A percentile compares a stretch with the other conserved stretches of the same genome.
phyloP scores from a whole-genome alignment of 2,113 vertebrate species.

The Heloderma charlesbogerti region DNA sequence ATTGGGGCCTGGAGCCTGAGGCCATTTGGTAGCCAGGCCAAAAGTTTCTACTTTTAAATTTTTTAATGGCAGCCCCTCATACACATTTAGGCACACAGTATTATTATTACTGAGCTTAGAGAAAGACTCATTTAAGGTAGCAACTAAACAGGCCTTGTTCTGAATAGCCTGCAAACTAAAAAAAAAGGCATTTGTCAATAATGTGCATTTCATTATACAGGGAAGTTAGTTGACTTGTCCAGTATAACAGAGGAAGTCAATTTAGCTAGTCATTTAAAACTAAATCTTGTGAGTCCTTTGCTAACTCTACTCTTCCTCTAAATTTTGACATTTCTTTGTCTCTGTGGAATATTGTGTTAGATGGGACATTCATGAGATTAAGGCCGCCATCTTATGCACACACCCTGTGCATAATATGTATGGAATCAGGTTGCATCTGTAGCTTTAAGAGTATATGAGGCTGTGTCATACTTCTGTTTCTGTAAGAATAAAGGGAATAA shows the following conservation, averaged over 20 bases:
- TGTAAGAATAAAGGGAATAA: not conserved
- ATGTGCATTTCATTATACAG: not conserved
- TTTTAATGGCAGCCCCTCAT: not conserved
- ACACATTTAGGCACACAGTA: not conserved
- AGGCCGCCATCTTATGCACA: not conserved
- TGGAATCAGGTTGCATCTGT: not conserved
- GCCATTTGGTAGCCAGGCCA: not conserved
- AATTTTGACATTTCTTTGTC: not conserved
- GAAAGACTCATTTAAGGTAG: not conserved
- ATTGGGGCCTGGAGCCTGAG: not conserved
- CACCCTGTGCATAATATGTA: not conserved
- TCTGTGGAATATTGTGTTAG: not conserved
- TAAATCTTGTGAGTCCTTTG: not conserved
- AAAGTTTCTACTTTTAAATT: not conserved
- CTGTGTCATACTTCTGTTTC: not conserved
- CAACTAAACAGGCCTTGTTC: not conserved
- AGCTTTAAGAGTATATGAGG: not conserved
- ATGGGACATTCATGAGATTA: not conserved
- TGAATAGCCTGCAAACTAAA: not conserved
- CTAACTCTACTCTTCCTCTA: not conserved
- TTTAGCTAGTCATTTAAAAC: slow-evolving; percentile 21
- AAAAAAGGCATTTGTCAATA: not conserved
- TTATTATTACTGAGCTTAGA: not conserved
- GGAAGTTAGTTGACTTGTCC: not conserved
- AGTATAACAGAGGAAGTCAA: not conserved